Evolutionary conservation across 2,888 invertebrate genomes (phyloP), one percentile per base, ranked within the genome.

Genomic region (Pedicia rivosa): DNA sequence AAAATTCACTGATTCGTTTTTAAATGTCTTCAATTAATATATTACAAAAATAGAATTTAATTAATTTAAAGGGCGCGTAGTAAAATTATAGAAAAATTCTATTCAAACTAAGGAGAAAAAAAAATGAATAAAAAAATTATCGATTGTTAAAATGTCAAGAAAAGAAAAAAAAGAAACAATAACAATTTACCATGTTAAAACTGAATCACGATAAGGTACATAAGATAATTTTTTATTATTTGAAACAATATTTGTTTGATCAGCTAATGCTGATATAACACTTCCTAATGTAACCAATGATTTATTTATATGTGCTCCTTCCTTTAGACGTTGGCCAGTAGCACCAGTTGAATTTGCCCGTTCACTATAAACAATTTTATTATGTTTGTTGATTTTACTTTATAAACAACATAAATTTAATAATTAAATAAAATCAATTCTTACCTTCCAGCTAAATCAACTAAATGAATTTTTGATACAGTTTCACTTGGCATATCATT

Each of bases 291-390:
- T 87, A 16, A 87, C 87, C 38, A 88, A 63, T 2, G 87, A 87
- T 62, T 88, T 87, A 61, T 88, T 88, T 52, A 88, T 88, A 59
- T 87, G 86, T 15, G 83, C 86, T 38, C 87, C 87, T 60, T 88
- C 87, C 58, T 84, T 87, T 44, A 92, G 63, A 15, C 91, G 69
- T 59, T 87, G 81, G 0, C 91, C 91, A 7, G 87, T 88, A 13
- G 91, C 88, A 27, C 88, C 90, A 1, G 88, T 83, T 10, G 86
- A 77, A 62, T 86, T 83, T 1, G 87, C 87, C 29, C 87, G 69
- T 59, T 88, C 88, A 54, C 87, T 87, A 47, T 2, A 48, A 30
- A 30, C 16, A 6, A 2, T 16, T 16, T 8, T 28, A 28, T 8
- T 6, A 20, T 6, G 20, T 20, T 20, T 6, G 20, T 20, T 6